Evolutionary conservation across 2,888 invertebrate genomes (phyloP).

Genomic region (Tridacna crocea): DNA sequence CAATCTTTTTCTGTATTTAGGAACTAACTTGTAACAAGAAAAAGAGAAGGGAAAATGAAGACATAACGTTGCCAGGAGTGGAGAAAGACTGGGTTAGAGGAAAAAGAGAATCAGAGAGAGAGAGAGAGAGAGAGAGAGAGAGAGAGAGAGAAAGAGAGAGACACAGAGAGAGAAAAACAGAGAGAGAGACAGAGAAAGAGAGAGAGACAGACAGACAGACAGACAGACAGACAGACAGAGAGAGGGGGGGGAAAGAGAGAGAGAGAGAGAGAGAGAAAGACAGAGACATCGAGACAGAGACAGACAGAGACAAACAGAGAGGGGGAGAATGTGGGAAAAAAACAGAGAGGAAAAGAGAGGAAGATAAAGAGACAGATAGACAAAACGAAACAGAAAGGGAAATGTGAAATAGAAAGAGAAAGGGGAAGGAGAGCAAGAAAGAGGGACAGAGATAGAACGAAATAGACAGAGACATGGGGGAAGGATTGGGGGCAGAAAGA

Average conservation of each 20-base stretch:
- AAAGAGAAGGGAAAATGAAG: too few relatives aligned
- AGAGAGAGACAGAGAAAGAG: background rate
- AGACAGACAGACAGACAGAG: conserved; percentile 10
- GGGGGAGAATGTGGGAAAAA: background rate
- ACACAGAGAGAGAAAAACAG: background rate
- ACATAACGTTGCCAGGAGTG: too few relatives aligned
- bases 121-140: conserved; percentile 12
- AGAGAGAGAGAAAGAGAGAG: conserved; percentile 12
- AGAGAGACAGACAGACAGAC: conserved; percentile 17
- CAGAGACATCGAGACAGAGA: conserved; percentile 14
- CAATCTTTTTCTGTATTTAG: too few relatives aligned
- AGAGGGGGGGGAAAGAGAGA: background rate
- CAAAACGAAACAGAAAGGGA: conserved; percentile 3
- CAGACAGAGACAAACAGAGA: conserved; percentile 13
- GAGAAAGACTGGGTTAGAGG: too few relatives aligned
- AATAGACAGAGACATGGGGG: background rate
- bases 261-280: background rate
- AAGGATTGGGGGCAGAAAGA: background rate
- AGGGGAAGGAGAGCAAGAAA: conserved; percentile 5
- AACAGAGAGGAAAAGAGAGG: background rate
- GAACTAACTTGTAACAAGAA: too few relatives aligned
- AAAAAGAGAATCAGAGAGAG: too few relatives aligned
- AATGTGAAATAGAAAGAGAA: too few relatives aligned
- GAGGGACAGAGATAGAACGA: background rate
- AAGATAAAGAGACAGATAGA: conserved; percentile 14